A percentile compares a stretch with the other conserved stretches of the same genome.
These are phyloP conservation scores for Zaprionus lineosus DNA, from an alignment of 2,888 invertebrate species.

Conservation along the genomic window DNA sequence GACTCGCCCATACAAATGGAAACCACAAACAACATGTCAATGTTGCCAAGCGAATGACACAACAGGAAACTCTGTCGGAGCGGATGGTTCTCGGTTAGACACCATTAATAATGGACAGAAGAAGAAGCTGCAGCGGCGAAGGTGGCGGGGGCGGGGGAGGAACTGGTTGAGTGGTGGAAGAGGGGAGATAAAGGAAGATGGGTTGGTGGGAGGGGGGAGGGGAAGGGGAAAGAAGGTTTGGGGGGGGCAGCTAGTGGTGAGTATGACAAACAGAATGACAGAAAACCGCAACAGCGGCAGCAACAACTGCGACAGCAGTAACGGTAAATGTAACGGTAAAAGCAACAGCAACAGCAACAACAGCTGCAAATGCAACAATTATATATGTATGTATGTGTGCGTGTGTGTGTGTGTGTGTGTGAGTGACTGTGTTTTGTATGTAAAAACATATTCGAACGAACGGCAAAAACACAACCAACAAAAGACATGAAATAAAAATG, in stretches of 20 bases:
- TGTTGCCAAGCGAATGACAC: constrained; percentile 44
- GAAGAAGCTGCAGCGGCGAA: too few relatives aligned
- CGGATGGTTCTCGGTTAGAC: constrained; percentile 55
- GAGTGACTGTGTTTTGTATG: constrained; percentile 17
- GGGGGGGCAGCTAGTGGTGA: constrained; percentile 18
- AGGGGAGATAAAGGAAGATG: background rate
- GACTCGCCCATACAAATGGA: constrained; percentile 23
- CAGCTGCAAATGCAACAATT: constrained; percentile 12
- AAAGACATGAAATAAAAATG: constrained; percentile 66
- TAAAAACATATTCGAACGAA: constrained; percentile 62
- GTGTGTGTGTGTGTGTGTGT: too few relatives aligned
- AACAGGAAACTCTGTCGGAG: constrained; percentile 42
- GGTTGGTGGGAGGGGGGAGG: background rate
- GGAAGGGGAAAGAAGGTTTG: background rate
- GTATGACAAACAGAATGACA: constrained; percentile 51
- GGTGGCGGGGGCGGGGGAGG: background rate
- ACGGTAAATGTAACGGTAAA: constrained; percentile 15
- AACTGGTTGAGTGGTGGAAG: background rate
- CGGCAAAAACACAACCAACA: too few relatives aligned
- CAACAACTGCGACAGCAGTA: constrained; percentile 44
- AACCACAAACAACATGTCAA: constrained; percentile 46
- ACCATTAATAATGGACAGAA: constrained; percentile 71
- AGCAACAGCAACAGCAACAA: constrained; percentile 17
- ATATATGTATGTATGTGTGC: constrained; percentile 37
- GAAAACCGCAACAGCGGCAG: constrained; percentile 56